These are phyloP conservation scores for Synodontis membranacea DNA, from an alignment of 2,113 vertebrate genomes.

Conservation along the genomic window DNA sequence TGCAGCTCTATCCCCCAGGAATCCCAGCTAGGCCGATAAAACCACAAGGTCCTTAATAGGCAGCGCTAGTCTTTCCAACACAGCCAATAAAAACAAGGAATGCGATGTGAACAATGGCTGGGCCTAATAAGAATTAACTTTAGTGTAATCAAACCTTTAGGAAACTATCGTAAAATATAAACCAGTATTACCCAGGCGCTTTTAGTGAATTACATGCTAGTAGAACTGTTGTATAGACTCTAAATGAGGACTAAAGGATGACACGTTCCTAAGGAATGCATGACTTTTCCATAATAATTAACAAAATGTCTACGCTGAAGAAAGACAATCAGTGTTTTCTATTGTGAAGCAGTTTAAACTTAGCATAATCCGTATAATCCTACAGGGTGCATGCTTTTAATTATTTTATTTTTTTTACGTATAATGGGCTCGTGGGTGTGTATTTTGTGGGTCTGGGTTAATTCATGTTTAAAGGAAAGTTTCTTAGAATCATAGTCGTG, in stretches of 20 bases:
- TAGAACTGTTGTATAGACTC: not conserved
- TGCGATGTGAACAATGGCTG: conserved; percentile 15
- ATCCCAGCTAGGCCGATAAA: conserved; percentile 37
- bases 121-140: not conserved
- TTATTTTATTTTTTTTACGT: no score
- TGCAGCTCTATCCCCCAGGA: conserved; percentile 40
- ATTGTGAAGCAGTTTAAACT: not conserved
- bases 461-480: not conserved
- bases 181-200: not conserved
- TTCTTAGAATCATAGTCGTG: not conserved
- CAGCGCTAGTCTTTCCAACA: conserved; percentile 20
- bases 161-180: not conserved
- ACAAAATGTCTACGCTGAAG: not conserved
- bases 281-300: not conserved
- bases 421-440: not conserved
- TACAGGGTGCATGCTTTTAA: not conserved
- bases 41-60: conserved; percentile 41
- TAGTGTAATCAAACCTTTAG: not conserved
- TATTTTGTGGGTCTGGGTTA: not conserved
- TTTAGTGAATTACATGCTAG: not conserved
- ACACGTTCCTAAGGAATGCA: not conserved
- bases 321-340: not conserved
- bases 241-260: not conserved
- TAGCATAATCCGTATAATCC: not conserved
- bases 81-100: conserved; percentile 28